Evolutionary conservation across 2,888 invertebrate species (phyloP).

Genomic region (Caenorhabditis sp.): DNA sequence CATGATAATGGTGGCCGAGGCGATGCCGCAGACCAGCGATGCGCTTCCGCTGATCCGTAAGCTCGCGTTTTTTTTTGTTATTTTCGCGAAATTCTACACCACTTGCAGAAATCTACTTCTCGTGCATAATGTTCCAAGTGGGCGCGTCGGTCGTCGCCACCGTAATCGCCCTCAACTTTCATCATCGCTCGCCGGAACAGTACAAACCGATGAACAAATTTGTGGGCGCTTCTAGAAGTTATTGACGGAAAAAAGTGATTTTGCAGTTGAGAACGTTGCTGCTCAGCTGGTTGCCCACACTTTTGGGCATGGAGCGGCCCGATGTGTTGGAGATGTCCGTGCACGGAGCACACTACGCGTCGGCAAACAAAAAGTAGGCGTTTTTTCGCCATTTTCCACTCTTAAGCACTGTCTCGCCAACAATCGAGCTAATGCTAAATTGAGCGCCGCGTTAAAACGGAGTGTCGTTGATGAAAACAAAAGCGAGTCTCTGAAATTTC

Average conservation of each 20-base stretch:
- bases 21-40: constrained; percentile 98
- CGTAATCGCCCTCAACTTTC: constrained; percentile 82
- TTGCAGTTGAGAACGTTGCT: constrained; percentile 71
- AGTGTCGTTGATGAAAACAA: no score
- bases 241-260: not conserved
- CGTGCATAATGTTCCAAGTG: constrained; percentile 78
- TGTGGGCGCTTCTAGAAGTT: no score
- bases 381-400: no score
- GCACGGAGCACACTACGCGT: constrained; percentile 39
- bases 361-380: constrained; percentile 43
- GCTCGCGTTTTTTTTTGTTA: not conserved
- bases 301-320: constrained; percentile 75
- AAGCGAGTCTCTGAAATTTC: no score
- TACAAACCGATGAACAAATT: constrained; percentile 76
- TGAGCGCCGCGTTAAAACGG: no score
- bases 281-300: constrained; percentile 72
- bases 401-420: no score
- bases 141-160: constrained; percentile 78
- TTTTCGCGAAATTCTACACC: constrained; percentile 63
- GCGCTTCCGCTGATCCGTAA: constrained; percentile 90
- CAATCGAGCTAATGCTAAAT: no score
- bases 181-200: constrained; percentile 81
- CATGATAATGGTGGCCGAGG: constrained; percentile 97
- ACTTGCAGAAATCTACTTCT: constrained; percentile 76
- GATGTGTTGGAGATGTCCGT: constrained; percentile 56